A percentile compares a stretch with the other conserved stretches of the same genome.
These are phyloP conservation scores for Myiothlypis chrysogaster DNA, from an alignment of 2,797 vertebrate genomes.

Conservation along the genomic window DNA sequence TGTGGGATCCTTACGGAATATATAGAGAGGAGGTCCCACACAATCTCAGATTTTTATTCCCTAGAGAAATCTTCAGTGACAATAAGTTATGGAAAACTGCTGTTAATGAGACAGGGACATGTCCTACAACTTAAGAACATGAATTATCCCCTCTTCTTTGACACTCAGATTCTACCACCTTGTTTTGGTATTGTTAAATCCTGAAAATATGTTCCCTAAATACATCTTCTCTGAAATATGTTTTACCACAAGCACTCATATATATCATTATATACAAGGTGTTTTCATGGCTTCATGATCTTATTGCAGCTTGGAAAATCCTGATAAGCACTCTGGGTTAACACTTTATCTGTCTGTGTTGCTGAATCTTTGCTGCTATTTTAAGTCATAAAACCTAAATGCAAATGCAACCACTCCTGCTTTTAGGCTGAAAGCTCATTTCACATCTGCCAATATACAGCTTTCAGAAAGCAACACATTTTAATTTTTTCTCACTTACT, in stretches of 20 bases:
- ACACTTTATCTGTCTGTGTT: background rate
- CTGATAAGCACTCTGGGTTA: background rate
- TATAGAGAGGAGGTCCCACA: accelerated
- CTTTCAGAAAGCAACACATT: background rate
- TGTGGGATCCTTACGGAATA: background rate
- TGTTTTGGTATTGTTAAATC: background rate
- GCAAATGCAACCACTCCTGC: background rate
- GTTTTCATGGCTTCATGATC: background rate
- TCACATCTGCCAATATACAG: background rate
- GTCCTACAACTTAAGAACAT: background rate
- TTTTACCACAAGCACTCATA: background rate
- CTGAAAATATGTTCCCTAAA: background rate
- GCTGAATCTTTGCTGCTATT: background rate
- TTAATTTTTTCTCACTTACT: background rate
- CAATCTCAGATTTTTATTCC: background rate
- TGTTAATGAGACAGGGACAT: background rate
- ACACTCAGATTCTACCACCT: background rate
- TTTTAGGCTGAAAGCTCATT: background rate
- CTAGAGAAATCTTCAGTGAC: background rate
- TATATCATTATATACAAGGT: background rate
- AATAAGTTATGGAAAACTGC: background rate
- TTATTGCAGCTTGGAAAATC: background rate
- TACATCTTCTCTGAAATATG: background rate
- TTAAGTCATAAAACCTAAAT: background rate
- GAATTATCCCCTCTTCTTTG: background rate